Percentiles rank a stretch among this genome's conserved stretches.
Evolutionary conservation across 2,888 invertebrate species (phyloP).

Genomic region (Rapana venosa): DNA sequence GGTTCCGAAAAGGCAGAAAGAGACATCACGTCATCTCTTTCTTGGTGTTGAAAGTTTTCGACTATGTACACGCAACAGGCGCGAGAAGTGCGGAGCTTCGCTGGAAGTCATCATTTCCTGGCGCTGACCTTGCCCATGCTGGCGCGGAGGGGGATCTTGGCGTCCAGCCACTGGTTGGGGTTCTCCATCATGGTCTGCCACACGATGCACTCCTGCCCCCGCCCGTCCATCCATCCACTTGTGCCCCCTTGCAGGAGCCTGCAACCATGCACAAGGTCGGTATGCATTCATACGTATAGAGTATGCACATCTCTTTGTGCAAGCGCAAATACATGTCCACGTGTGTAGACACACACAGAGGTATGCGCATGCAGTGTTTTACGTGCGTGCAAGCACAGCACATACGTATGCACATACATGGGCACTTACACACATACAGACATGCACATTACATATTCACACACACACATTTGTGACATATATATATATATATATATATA

Average conservation of each 20-base stretch:
- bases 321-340: neutral
- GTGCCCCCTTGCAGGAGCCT: constrained; percentile 89
- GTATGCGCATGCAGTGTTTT: neutral
- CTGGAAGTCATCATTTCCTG: constrained; percentile 42
- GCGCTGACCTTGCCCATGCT: constrained; percentile 73
- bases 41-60: too few species aligned
- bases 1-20: too few species aligned
- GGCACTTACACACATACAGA: neutral
- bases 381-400: neutral
- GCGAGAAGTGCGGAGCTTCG: neutral
- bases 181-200: constrained; percentile 97
- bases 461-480: neutral
- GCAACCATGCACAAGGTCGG: constrained; percentile 53
- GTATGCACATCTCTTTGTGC: neutral
- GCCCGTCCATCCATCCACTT: constrained; percentile 97
- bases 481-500: neutral
- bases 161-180: constrained; percentile 98
- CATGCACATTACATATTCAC: neutral
- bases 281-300: neutral
- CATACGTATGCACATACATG: neutral
- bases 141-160: constrained; percentile 90
- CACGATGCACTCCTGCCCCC: constrained; percentile 90
- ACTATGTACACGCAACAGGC: too few species aligned
- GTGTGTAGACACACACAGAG: neutral
- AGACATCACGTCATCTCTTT: too few species aligned